A percentile compares a stretch with the other conserved stretches of the same genome.
phyloP scores from a whole-genome alignment of 2,797 vertebrate genomes.

The Synaphobranchus kaupii region DNA sequence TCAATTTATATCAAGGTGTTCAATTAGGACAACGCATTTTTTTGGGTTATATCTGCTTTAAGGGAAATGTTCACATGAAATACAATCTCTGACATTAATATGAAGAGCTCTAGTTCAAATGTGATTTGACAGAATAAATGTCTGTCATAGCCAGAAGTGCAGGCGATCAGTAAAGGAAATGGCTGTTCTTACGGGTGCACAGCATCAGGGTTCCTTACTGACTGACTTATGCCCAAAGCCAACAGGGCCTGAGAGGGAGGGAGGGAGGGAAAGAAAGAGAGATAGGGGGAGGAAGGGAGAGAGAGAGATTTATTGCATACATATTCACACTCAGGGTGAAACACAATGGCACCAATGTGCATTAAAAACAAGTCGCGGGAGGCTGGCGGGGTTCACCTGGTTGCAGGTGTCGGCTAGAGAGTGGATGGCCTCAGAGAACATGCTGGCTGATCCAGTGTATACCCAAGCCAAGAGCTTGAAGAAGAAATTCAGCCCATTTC shows the following conservation, averaged over 20 bases:
- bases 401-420: conserved; percentile 98
- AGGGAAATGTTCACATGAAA: neutral
- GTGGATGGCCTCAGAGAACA: conserved; percentile 99
- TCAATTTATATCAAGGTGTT: neutral
- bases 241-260: conserved; percentile 76
- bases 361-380: neutral
- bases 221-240: conserved; percentile 95
- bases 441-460: conserved; percentile 97
- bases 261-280: neutral
- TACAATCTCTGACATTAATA: neutral
- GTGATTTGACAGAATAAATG: neutral
- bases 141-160: neutral
- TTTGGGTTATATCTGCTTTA: no score
- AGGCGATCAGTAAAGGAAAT: neutral
- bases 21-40: neutral
- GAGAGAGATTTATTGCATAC: neutral
- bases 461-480: conserved; percentile 99
- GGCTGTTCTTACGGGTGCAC: conserved; percentile 86
- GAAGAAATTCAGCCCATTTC: conserved; percentile 97
- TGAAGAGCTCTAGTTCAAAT: neutral
- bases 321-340: neutral
- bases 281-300: no score
- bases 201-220: conserved; percentile 89
- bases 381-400: conserved; percentile 73
- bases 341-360: no score